These are phyloP conservation scores for Ailuropoda melanoleuca DNA, from an alignment of 2,113 vertebrate genomes.

Conservation along the genomic window DNA sequence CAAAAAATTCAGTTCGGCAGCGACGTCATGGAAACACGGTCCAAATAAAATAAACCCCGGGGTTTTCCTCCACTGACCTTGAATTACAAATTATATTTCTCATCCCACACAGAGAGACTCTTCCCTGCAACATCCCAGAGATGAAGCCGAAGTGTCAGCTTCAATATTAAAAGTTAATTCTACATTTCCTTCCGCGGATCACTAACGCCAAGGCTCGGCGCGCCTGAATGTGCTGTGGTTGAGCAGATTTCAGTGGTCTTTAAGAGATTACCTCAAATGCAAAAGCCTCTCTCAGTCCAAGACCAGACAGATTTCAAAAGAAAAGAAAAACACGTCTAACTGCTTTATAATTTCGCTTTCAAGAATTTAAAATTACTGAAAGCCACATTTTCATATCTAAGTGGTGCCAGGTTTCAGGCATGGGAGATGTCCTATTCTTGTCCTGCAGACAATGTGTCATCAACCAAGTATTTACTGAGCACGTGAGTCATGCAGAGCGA, in stretches of 20 bases:
- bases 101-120: not conserved
- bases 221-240: constrained; percentile 29
- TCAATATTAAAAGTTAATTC: constrained; percentile 55
- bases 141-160: not conserved
- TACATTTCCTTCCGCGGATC: constrained; percentile 7
- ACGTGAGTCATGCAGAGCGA: not conserved
- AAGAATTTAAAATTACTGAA: constrained; percentile 1
- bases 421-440: not conserved
- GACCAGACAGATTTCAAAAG: constrained; percentile 56
- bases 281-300: constrained; percentile 16
- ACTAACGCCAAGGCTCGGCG: not conserved
- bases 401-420: constrained; percentile 50
- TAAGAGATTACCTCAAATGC: constrained; percentile 62
- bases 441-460: not conserved
- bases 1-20: not conserved
- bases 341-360: constrained; percentile 46
- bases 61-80: not conserved
- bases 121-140: not conserved
- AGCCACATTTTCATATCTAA: not conserved
- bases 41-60: constrained; percentile 55
- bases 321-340: constrained; percentile 25
- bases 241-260: constrained; percentile 54
- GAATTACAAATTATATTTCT: constrained; percentile 35
- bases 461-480: constrained; percentile 19
- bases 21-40: not conserved